A percentile compares a stretch with the other conserved stretches of the same genome.
These are phyloP conservation scores for Drosophila suboccidentalis DNA, from an alignment of 2,888 invertebrate species.

Conservation along the genomic window DNA sequence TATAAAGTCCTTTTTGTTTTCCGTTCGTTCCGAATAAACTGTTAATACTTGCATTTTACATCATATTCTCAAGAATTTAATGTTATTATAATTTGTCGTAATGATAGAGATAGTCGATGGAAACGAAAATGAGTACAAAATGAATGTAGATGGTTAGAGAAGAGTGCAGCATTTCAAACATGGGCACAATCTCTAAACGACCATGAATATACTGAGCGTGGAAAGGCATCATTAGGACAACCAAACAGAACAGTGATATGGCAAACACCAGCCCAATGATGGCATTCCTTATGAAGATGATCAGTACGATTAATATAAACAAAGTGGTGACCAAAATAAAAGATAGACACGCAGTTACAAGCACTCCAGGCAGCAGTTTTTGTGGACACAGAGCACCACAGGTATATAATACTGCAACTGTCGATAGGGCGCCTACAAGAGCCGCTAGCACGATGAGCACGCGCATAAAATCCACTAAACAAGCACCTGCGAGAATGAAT, in stretches of 20 bases:
- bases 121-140: slow-evolving; percentile 2
- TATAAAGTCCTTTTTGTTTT: too few species aligned
- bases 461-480: not conserved
- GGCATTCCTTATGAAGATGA: not conserved
- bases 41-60: too few species aligned
- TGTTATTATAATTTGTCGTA: not conserved
- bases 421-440: not conserved
- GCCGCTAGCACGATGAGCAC: not conserved
- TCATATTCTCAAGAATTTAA: not conserved
- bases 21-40: too few species aligned
- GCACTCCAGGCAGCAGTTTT: not conserved
- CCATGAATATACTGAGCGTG: slow-evolving; percentile 38
- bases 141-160: slow-evolving; percentile 35
- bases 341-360: not conserved
- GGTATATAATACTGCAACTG: not conserved
- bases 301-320: not conserved
- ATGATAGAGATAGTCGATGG: slow-evolving; percentile 1
- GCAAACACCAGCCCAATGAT: slow-evolving; percentile 3
- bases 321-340: not conserved
- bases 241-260: not conserved
- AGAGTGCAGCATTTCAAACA: slow-evolving; percentile 22
- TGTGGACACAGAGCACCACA: slow-evolving; percentile 8
- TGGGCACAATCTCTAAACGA: slow-evolving; percentile 32
- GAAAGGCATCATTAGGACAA: slow-evolving; percentile 2
- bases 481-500: not conserved